A percentile compares a stretch with the other conserved stretches of the same genome.
Conservation (phyloP, 23 tunicate genomes). For the Trididemnum miniatum region DNA sequence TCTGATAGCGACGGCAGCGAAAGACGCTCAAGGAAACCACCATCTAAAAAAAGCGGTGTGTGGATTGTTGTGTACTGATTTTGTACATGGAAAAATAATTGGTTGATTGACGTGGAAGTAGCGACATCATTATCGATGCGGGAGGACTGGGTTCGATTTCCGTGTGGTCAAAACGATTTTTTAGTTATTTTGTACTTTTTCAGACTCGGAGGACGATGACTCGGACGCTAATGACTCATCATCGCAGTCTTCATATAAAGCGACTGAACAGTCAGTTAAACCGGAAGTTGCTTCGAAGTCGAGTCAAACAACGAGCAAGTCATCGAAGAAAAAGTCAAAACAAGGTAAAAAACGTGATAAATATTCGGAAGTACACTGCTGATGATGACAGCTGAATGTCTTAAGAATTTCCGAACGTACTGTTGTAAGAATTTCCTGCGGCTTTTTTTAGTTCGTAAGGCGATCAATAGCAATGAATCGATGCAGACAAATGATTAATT, state of each 20-base stretch:
- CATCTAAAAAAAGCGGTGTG: conserved; percentile 20
- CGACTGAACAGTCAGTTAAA: conserved; percentile 40
- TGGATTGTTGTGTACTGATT: neutral
- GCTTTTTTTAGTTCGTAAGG: no score
- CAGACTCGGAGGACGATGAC: conserved; percentile 50
- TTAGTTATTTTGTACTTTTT: neutral
- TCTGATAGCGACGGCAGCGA: neutral
- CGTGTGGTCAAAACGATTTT: neutral
- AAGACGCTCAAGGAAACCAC: neutral
- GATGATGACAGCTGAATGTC: no score
- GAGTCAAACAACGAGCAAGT: conserved; percentile 46
- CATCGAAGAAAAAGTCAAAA: conserved; percentile 62
- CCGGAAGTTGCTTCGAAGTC: conserved; percentile 60
- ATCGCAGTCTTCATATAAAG: conserved; percentile 38
- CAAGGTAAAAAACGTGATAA: conserved; percentile 45
- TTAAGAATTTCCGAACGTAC: no score
- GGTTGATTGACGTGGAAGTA: no score
- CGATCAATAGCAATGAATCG: no score
- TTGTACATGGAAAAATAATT: no score
- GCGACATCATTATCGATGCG: neutral
- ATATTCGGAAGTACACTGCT: no score
- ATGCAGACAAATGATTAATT: no score
- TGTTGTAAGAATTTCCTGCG: no score
- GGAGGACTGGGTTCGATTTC: neutral
- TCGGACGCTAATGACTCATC: conserved; percentile 29